Evolutionary conservation across 2,797 vertebrate species (phyloP).

Genomic region (Thripadectes ignobilis): DNA sequence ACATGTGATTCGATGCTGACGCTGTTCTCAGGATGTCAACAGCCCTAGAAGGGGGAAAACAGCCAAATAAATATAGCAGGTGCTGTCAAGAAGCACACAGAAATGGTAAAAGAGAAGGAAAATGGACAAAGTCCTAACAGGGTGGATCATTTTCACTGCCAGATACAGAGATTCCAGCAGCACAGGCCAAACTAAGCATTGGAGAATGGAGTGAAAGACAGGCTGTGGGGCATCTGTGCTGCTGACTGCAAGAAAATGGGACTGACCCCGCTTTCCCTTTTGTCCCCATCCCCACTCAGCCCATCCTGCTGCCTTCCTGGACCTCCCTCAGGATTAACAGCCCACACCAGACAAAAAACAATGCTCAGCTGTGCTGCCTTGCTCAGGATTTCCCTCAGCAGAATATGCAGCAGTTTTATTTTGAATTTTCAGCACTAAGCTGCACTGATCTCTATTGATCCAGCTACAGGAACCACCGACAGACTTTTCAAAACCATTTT

Average conservation of each 20-base stretch:
- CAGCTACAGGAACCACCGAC: not conserved
- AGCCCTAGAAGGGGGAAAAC: conserved; percentile 72
- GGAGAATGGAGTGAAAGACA: not conserved
- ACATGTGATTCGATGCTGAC: conserved; percentile 86
- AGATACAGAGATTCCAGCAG: not conserved
- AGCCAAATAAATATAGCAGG: not conserved
- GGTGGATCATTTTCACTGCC: not conserved
- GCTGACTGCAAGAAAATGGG: not conserved
- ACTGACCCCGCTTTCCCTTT: not conserved
- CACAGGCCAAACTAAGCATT: not conserved
- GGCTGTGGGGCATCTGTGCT: not conserved
- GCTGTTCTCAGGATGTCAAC: conserved; percentile 86
- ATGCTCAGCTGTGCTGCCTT: not conserved
- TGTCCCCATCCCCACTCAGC: not conserved
- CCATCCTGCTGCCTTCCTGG: not conserved
- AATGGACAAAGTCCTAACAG: not conserved
- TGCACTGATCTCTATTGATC: not conserved
- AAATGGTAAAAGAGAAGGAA: not conserved
- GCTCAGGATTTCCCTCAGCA: not conserved
- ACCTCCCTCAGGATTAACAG: not conserved
- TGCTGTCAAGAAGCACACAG: not conserved
- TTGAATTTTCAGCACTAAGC: not conserved
- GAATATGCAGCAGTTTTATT: not conserved
- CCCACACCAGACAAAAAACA: not conserved
- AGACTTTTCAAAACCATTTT: not conserved